Percentiles rank a stretch among this genome's conserved stretches.
Conservation (phyloP, 2,113 vertebrate species). For the Heterotis niloticus region DNA sequence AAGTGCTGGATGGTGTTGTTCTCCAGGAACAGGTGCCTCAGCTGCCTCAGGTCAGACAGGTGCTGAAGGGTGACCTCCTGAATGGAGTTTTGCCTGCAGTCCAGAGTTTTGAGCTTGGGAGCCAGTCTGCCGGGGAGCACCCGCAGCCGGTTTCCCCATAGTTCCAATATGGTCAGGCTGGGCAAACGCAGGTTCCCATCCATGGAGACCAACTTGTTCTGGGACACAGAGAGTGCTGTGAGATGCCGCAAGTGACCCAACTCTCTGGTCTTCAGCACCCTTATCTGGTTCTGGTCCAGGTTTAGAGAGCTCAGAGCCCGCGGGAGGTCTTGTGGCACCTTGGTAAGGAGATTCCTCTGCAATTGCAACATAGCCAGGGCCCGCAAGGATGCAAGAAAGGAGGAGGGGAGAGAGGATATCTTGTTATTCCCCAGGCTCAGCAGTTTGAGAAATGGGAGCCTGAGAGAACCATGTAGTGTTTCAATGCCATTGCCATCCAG, state of each 20-base stretch:
- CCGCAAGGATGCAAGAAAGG: slow-evolving; percentile 60
- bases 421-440: slow-evolving; percentile 68
- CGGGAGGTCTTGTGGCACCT: slow-evolving; percentile 66
- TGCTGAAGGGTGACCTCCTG: slow-evolving; percentile 60
- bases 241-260: slow-evolving; percentile 68
- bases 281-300: slow-evolving; percentile 71
- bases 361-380: slow-evolving; percentile 66
- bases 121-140: slow-evolving; percentile 61
- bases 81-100: slow-evolving; percentile 72
- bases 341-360: slow-evolving; percentile 64
- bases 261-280: slow-evolving; percentile 57
- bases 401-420: slow-evolving; percentile 52
- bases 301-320: slow-evolving; percentile 65
- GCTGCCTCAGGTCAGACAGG: slow-evolving; percentile 62
- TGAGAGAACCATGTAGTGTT: slow-evolving; percentile 53
- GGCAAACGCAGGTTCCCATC: slow-evolving; percentile 65
- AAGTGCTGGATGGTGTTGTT: slow-evolving; percentile 66
- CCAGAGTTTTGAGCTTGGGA: slow-evolving; percentile 65
- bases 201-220: slow-evolving; percentile 67
- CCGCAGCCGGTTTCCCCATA: slow-evolving; percentile 68
- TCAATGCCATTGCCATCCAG: slow-evolving; percentile 68
- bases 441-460: slow-evolving; percentile 57
- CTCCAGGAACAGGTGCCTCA: slow-evolving; percentile 77
- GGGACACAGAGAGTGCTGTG: slow-evolving; percentile 64
- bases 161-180: slow-evolving; percentile 65